phyloP scores from a whole-genome alignment of 1,140 invertebrate species.

The Drosophila bocqueti region DNA sequence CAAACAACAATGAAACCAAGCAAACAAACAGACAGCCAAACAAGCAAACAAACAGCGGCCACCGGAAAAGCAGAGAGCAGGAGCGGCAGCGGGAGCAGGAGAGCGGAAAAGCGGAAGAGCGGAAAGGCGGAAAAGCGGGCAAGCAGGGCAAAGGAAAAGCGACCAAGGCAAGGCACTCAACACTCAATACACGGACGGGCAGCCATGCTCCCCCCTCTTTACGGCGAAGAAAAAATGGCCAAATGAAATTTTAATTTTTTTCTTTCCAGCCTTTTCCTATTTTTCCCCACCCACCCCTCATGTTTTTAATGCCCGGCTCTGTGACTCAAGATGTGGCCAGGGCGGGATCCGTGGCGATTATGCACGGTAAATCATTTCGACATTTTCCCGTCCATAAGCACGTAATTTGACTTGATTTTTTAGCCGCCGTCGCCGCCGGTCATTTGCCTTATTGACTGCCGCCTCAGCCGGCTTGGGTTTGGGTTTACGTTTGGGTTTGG shows the following conservation, averaged over 20 bases:
- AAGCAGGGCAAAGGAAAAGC: conserved; percentile 3
- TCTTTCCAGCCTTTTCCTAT: conserved; percentile 24
- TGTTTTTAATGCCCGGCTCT: conserved; percentile 28
- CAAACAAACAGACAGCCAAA: conserved; percentile 68
- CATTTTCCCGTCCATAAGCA: conserved; percentile 84
- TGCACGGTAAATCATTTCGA: conserved; percentile 85
- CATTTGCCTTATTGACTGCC: conserved; percentile 76
- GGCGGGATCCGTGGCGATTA: conserved; percentile 70
- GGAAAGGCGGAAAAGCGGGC: conserved; percentile 1
- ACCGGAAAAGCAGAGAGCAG: conserved; percentile 31
- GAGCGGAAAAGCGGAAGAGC: background rate
- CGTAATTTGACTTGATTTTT: conserved; percentile 84
- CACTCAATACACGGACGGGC: background rate
- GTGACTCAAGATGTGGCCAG: conserved; percentile 45
- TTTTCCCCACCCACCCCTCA: background rate
- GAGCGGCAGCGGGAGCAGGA: background rate
- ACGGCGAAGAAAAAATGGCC: conserved; percentile 21
- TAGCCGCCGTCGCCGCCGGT: conserved; percentile 29
- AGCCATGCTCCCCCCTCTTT: background rate
- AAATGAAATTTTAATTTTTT: conserved; percentile 78
- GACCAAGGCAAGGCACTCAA: conserved; percentile 15
- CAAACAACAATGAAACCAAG: conserved; percentile 78
- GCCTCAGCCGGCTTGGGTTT: conserved; percentile 16
- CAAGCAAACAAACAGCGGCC: conserved; percentile 56
- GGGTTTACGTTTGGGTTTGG: background rate